Percentiles rank a stretch among this genome's conserved stretches.
Evolutionary conservation across 2,888 invertebrate species (phyloP).

Genomic region (Frankliniella intonsa): DNA sequence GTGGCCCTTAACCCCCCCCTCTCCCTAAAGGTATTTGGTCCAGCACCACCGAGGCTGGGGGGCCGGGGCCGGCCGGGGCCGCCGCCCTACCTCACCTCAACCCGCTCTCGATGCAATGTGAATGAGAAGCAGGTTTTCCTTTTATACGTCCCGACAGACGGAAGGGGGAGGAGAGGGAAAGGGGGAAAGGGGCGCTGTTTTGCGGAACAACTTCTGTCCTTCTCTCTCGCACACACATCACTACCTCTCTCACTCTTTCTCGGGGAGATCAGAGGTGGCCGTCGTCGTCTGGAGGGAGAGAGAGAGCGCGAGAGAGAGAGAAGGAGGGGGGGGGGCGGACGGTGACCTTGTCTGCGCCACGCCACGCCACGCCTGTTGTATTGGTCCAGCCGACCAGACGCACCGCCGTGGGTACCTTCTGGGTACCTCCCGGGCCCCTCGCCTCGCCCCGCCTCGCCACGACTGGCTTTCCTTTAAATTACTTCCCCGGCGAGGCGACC

Average conservation of each 20-base stretch:
- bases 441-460: background rate
- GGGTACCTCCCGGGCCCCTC: background rate
- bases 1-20: no score
- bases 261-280: no score
- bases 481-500: background rate
- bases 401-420: no score
- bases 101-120: background rate
- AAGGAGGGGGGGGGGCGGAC: background rate
- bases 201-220: background rate
- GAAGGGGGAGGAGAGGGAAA: background rate
- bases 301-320: no score
- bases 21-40: no score
- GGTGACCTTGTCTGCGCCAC: conserved; percentile 3
- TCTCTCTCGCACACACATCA: no score
- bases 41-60: no score
- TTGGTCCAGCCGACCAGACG: background rate
- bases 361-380: background rate
- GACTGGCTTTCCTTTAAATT: conserved; percentile 13
- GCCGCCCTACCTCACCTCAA: no score
- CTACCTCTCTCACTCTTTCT: no score
- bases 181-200: background rate
- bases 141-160: background rate
- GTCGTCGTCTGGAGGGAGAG: no score
- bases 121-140: conserved; percentile 17
- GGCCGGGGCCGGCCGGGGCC: no score